A percentile compares a stretch with the other conserved stretches of the same genome.
Evolutionary conservation across 2,113 vertebrate genomes (phyloP).

Genomic region (Eulemur rufifrons): DNA sequence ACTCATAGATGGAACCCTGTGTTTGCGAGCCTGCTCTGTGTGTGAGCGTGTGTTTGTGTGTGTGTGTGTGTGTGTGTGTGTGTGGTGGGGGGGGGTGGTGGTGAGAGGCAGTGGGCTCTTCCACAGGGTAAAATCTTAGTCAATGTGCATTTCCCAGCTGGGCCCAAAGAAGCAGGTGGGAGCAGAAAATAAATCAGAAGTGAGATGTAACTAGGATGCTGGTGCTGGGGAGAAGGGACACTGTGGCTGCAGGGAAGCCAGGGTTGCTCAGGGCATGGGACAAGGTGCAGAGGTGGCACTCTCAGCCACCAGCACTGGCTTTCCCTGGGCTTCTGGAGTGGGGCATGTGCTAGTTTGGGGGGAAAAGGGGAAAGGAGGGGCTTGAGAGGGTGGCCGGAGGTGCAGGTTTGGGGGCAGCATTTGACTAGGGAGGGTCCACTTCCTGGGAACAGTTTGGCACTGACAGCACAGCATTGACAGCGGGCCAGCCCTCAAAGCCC

Average conservation of each 20-base stretch:
- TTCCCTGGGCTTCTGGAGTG: background rate
- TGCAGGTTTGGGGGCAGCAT: background rate
- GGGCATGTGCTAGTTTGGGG: background rate
- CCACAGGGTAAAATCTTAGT: background rate
- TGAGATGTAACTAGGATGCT: background rate
- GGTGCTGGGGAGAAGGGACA: background rate
- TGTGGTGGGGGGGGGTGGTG: background rate
- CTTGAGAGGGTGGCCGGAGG: background rate
- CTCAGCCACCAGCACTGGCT: accelerated
- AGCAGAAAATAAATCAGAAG: background rate
- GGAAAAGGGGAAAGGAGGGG: no score
- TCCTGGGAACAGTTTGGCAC: background rate
- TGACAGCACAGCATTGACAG: no score
- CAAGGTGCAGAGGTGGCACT: background rate
- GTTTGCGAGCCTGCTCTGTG: background rate
- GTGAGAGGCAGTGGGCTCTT: background rate
- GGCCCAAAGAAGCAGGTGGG: background rate
- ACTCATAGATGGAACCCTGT: background rate
- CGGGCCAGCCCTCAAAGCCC: background rate
- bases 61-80: background rate
- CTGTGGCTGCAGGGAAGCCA: background rate
- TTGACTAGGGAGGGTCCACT: background rate
- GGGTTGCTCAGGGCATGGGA: background rate
- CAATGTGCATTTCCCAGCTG: background rate
- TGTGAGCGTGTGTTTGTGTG: background rate